Percentiles rank a stretch among this genome's conserved stretches.
Evolutionary conservation across 2,888 invertebrate species (phyloP).

Genomic region (Spisula solida): DNA sequence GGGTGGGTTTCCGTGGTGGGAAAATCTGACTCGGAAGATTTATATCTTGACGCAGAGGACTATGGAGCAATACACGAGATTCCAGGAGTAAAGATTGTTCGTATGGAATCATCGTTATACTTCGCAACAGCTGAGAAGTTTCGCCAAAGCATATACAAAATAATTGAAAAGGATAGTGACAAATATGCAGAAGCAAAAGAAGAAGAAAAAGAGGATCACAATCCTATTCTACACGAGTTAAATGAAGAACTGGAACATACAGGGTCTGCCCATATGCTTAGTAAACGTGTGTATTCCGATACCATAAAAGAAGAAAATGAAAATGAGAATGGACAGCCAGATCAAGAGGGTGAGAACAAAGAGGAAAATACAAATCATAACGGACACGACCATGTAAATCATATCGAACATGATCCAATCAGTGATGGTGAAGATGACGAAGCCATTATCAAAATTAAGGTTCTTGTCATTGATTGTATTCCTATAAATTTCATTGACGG

Average conservation of each 20-base stretch:
- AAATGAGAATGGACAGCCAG: constrained; percentile 10
- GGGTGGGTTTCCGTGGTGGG: constrained; percentile 79
- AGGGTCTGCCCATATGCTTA: neutral
- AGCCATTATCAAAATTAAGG: constrained; percentile 34
- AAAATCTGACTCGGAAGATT: constrained; percentile 73
- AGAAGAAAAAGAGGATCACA: neutral
- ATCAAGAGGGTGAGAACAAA: neutral
- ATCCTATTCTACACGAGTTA: neutral
- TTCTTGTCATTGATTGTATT: constrained; percentile 82
- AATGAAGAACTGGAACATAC: constrained; percentile 15
- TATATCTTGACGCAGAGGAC: constrained; percentile 75
- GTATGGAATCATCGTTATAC: constrained; percentile 84
- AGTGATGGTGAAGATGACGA: constrained; percentile 32
- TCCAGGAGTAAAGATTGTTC: constrained; percentile 81
- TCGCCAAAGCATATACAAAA: constrained; percentile 78
- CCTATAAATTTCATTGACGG: constrained; percentile 83
- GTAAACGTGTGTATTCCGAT: constrained; percentile 26
- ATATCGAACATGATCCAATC: neutral
- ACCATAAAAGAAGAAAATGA: constrained; percentile 58
- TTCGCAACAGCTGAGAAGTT: constrained; percentile 86
- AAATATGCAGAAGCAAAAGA: constrained; percentile 37
- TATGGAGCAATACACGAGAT: constrained; percentile 78
- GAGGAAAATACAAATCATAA: neutral
- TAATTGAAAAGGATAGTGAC: constrained; percentile 73
- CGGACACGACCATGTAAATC: neutral